phyloP scores from a whole-genome alignment of 2,797 vertebrate species.

The Chromobotia macracanthus region DNA sequence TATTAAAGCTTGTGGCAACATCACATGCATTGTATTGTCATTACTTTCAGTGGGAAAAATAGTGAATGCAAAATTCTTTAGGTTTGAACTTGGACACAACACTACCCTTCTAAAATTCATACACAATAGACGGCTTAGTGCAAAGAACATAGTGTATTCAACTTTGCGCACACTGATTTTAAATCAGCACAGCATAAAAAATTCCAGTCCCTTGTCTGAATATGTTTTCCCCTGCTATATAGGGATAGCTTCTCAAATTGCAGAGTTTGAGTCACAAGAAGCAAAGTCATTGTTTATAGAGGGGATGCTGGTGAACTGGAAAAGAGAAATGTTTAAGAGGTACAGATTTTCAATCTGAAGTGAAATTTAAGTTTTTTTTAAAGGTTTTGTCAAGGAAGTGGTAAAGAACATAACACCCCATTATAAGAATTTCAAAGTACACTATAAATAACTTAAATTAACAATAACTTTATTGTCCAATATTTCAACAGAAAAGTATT shows the following conservation, averaged over 20 bases:
- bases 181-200: too few species aligned
- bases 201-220: too few species aligned
- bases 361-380: not conserved
- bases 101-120: too few species aligned
- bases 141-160: too few species aligned
- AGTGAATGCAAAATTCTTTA: too few species aligned
- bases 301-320: not conserved
- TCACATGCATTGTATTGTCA: too few species aligned
- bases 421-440: not conserved
- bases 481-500: not conserved
- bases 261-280: not conserved
- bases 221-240: too few species aligned
- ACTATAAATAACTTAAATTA: not conserved
- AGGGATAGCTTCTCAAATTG: not conserved
- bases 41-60: too few species aligned
- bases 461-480: not conserved
- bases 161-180: too few species aligned
- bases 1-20: too few species aligned
- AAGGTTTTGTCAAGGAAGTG: not conserved
- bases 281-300: not conserved
- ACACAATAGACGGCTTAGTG: too few species aligned
- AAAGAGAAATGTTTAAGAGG: not conserved
- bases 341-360: not conserved
- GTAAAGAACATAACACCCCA: not conserved
- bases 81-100: too few species aligned